Evolutionary conservation across 2,888 invertebrate species (phyloP), one percentile per base, ranked within the genome.

Genomic region (Temnothorax unifasciatus): DNA sequence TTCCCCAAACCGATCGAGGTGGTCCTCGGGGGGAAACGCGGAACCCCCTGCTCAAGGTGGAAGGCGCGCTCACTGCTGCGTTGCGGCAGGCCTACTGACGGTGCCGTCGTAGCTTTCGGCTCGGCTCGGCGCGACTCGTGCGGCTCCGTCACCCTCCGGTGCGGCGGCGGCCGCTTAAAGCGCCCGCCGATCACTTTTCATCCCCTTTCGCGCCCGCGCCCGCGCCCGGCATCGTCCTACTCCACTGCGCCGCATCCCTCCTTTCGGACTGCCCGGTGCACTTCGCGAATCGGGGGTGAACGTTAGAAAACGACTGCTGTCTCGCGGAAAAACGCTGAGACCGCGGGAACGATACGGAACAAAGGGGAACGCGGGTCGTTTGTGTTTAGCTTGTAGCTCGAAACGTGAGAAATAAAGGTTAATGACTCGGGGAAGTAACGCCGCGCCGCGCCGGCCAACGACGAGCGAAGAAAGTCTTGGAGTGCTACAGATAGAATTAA

Each of bases 61-160:
- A 91, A 92, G 89, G 90, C 92, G 92, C 93, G 92, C 91, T 93
- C 85, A 92, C 93, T 92, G 92, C 93, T 93, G 93, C 93, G 93
- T 91, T 92, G 93, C 93, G 93, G 92, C 93, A 92, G 90, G 93
- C 93, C 92, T 93, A 93, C 93, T 93, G 93, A 93, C 92, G 90
- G 90, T 92, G 90, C 90, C 87, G 87, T 87, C 86, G 74, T 86
- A 90, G 90, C 84, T 91, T 91, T 93, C 93, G 92, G 92, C 86
- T 90, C 87, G 83, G 77, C 88, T 92, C 92, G 91, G 91, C 82
- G 75, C 84, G 79, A 84, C 87, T 92, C 92, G 93, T 89, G 90
- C 90, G 85, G 89, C 87, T 92, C 89, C 91, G 91, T 86, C 89
- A 89, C 90, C 91, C 89, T 87, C 90, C 90, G 90, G 87, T 86